A percentile compares a stretch with the other conserved stretches of the same genome.
These are phyloP conservation scores for Colistium nudipinnis DNA, from an alignment of 2,113 vertebrate genomes.

Conservation along the genomic window DNA sequence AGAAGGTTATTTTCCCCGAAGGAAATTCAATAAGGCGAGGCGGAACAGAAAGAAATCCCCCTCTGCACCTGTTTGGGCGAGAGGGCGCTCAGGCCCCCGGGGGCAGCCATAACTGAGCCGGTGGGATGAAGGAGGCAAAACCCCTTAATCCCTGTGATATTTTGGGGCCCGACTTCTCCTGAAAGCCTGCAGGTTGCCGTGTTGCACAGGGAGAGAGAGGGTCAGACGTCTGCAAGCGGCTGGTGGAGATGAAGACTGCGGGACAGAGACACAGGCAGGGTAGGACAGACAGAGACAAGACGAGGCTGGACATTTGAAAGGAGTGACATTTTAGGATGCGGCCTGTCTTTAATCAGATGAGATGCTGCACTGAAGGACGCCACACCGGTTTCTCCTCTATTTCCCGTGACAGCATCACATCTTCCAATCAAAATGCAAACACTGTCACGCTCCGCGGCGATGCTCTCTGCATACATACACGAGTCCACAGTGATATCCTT, in stretches of 20 bases:
- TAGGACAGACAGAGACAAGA: slow-evolving; percentile 8
- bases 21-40: slow-evolving; percentile 47
- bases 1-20: slow-evolving; percentile 36
- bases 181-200: slow-evolving; percentile 52
- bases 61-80: slow-evolving; percentile 45
- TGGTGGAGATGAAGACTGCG: slow-evolving; percentile 28
- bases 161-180: slow-evolving; percentile 59
- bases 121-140: slow-evolving; percentile 63
- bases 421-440: slow-evolving; percentile 29
- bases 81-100: slow-evolving; percentile 21
- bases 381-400: neutral
- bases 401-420: neutral
- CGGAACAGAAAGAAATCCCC: slow-evolving; percentile 46
- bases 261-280: slow-evolving; percentile 11
- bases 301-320: slow-evolving; percentile 13
- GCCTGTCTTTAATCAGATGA: neutral
- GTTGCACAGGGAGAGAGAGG: slow-evolving; percentile 2
- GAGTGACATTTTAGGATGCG: slow-evolving; percentile 1
- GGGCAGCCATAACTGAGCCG: slow-evolving; percentile 54
- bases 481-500: slow-evolving; percentile 3
- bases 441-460: slow-evolving; percentile 4
- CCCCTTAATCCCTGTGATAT: slow-evolving; percentile 71
- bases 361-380: neutral
- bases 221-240: slow-evolving; percentile 20
- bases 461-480: slow-evolving; percentile 28